Evolutionary conservation across 2,113 vertebrate species (phyloP), one percentile per base, ranked within the genome.

Genomic region (Illadopsis cleaveri): DNA sequence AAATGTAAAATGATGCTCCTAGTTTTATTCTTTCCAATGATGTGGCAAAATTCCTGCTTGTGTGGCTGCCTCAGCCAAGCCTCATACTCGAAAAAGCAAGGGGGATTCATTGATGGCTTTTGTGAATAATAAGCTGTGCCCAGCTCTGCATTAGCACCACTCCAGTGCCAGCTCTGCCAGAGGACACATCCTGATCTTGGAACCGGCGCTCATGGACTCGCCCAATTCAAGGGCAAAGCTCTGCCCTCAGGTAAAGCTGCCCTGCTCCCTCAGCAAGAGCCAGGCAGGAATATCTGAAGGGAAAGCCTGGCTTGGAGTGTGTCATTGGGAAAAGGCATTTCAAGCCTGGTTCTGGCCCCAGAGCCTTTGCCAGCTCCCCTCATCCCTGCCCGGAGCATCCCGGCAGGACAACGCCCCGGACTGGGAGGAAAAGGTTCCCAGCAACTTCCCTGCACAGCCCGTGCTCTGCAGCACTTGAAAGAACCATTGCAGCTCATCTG

Each of bases 331-430:
- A 6, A 35, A 70, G 13, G 24, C 51, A 14, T 70, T 91, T 10
- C 21, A 53, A 54, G 58, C 38, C 53, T 42, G 7, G 4, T 27
- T 38, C 51, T 53, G 80, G 54, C 58, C 87, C 73, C 53, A 8
- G 35, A 33, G 82, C 50, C 57, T 16, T 58, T 21, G 11, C 20
- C 44, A 8, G n/a, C 1, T 11, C 9, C 31, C 21, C 14, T n/a
- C 22, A n/a, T 18, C 69, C 60, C 71, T 44, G 75, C 62, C 66
- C 5, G 2, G 21, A 71, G 88, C 85, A 27, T 44, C 71, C 53
- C 9, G 0, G 69, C 25, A 21, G 82, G n/a, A 76, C n/a, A 6
- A 8, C 0, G 0, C 7, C 11, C 33, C 0, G 0, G 51, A 78
- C 4, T 9, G 14, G 42, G 38, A 51, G 25, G 79, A 1, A 42